A percentile compares a stretch with the other conserved stretches of the same genome.
These are phyloP conservation scores for Toxotes jaculatrix DNA, from an alignment of 2,113 vertebrate genomes.

Conservation along the genomic window DNA sequence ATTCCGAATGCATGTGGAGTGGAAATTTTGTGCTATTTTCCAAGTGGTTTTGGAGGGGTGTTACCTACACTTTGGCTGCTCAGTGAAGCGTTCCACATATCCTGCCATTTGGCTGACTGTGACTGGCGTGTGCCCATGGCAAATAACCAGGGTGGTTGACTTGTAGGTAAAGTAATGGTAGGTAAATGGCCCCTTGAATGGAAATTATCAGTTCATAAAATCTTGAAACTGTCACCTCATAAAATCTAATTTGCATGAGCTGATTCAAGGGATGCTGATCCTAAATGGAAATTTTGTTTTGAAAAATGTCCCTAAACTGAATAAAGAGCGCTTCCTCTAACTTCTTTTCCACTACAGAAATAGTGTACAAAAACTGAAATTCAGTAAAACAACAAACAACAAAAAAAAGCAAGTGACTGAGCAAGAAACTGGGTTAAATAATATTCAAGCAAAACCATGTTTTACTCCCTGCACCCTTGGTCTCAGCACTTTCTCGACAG, in stretches of 20 bases:
- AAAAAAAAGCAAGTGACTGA: neutral
- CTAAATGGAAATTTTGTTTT: neutral
- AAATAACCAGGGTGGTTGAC: conserved; percentile 46
- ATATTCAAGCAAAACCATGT: neutral
- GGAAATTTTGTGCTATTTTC: conserved; percentile 77
- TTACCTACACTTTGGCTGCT: conserved; percentile 75
- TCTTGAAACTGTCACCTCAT: conserved; percentile 28
- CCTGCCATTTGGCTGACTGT: conserved; percentile 54
- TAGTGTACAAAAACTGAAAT: neutral
- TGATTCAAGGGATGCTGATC: neutral
- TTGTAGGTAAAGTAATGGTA: conserved; percentile 22
- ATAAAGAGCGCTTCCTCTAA: neutral
- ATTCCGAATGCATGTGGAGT: conserved; percentile 39
- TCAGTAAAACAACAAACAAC: neutral
- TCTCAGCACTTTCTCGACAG: neutral
- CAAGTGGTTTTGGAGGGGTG: conserved; percentile 72
- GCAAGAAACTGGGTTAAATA: neutral
- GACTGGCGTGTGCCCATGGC: conserved; percentile 39
- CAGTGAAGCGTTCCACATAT: conserved; percentile 56
- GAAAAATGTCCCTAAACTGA: neutral
- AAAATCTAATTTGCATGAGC: neutral
- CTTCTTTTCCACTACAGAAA: neutral
- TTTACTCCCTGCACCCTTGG: neutral
- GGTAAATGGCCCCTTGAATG: neutral
- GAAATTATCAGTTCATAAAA: conserved; percentile 14